Evolutionary conservation across 2,113 vertebrate species (phyloP), one percentile per base, ranked within the genome.

Genomic region (Aphyosemion australe): DNA sequence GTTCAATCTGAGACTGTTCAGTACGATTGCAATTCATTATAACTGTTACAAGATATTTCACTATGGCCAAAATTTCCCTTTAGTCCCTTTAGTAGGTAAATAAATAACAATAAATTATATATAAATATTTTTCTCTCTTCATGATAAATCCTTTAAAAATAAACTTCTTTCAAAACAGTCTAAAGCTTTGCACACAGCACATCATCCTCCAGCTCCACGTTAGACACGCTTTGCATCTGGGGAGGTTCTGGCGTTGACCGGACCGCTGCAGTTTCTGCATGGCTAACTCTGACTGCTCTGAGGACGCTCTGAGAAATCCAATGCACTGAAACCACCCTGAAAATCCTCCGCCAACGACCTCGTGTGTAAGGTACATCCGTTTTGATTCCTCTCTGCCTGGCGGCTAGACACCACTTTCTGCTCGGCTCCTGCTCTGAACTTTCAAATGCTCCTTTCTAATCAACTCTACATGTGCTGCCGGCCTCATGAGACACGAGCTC

Each of bases 321-420:
- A 88, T 89, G 84, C 79, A 77, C 76, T 65, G 56, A 87, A 86
- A 84, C 73, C 76, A 80, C 81, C 83, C 83, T 83, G 82, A 79
- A 85, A 84, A 85, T 84, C 84, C 82, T 78, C 64, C 61, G 54
- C 74, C 74, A 48, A 64, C 56, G 72, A 86, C 84, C 84, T 88
- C 65, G 46, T 78, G 84, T 87, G 63, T 69, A 64, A 81, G 68
- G 79, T 75, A 56, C 70, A 67, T 77, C 65, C 43, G 32, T 82
- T 83, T 78, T 71, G 80, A 82, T 83, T 84, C 69, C 73, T 74
- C 67, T 66, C 63, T 51, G 77, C 84, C 88, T 81, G 63, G 65
- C 76, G 62, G 78, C 84, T 37, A 83, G 68, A 83, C 82, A 78
- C 65, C 45, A 56, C 51, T 42, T 58, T 82, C 77, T 56, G 68